These are phyloP conservation scores for Caenorhabditis macrosperma DNA, from an alignment of 2,888 invertebrate species.

Conservation along the genomic window DNA sequence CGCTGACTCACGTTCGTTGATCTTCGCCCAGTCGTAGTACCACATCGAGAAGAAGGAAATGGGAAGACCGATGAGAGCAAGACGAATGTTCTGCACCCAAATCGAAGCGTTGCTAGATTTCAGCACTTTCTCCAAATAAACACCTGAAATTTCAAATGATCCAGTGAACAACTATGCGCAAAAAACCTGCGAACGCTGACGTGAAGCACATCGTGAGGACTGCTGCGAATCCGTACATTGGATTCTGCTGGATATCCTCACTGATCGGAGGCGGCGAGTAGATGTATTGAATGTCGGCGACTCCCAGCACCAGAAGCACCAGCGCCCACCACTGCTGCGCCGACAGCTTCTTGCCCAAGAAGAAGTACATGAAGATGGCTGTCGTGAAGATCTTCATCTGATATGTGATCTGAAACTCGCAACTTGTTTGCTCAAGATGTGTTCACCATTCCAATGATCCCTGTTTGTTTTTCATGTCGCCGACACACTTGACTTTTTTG, in stretches of 20 bases:
- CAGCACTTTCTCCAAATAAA: conserved; percentile 97
- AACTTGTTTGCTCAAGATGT: conserved; percentile 18
- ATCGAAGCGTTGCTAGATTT: conserved; percentile 87
- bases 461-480: conserved; percentile 61
- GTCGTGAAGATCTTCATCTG: conserved; percentile 83
- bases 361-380: conserved; percentile 82
- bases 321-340: conserved; percentile 82
- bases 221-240: conserved; percentile 73
- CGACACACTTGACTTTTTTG: conserved; percentile 59
- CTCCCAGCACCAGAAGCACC: conserved; percentile 80
- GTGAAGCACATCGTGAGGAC: conserved; percentile 79
- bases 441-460: conserved; percentile 35
- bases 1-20: conserved; percentile 67
- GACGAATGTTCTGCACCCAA: conserved; percentile 98
- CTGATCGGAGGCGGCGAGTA: conserved; percentile 74
- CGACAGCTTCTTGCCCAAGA: conserved; percentile 81
- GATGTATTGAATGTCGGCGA: conserved; percentile 74
- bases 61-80: conserved; percentile 92
- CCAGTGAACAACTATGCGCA: not conserved
- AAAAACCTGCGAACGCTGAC: conserved; percentile 79
- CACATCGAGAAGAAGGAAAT: conserved; percentile 85
- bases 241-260: conserved; percentile 69
- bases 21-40: conserved; percentile 75
- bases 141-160: conserved; percentile 83
- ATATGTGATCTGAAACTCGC: conserved; percentile 81